Base-by-base conservation (phyloP, 2,113 vertebrate species). In the Asarcornis scutulata region DNA sequence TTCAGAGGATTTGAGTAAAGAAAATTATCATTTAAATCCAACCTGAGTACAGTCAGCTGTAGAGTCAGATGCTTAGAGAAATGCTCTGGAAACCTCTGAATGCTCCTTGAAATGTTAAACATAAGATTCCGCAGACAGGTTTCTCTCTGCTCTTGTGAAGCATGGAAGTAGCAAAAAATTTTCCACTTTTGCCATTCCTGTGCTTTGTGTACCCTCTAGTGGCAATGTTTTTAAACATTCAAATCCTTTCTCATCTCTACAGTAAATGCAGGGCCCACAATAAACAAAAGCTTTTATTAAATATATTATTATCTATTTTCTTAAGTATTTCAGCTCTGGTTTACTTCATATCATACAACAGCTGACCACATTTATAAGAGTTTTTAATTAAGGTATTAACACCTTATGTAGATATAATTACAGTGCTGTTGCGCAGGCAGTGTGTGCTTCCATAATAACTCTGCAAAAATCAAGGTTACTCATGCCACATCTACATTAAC, bases 131-230 rank as follows among this genome's bases (percentile, higher is more conserved):
- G 92, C 42, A 92, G 78, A 83, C 25, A n/a, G 6, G 26, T 38
- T 92, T 92, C 79, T 74, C 68, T 50, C 58, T 31, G n/a, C 50
- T 60, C 25, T 74, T 63, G 32, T 3, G 7, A 17, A 75, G 36
- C 38, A 71, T 20, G 21, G 26, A 78, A 73, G 22, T 13, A 69
- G 26, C 6, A 40, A 66, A 67, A 5, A 9, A 36, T 68, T 93
- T 64, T 26, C 8, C 4, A 15, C 6, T 50, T 94, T 46, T 88
- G 31, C 68, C 89, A 93, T 96, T 85, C 36, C 82, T 93, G 76
- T 96, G 95, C 66, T 67, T 75, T 88, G 87, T 96, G 75, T 63
- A 74, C 92, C 95, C 97, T 94, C 97, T 97, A 86, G 95, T 95
- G 98, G 96, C 23, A 73, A 7, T 34, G 85, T 81, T 82, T 95